Percentiles rank a stretch among this genome's conserved stretches.
Conservation (phyloP, 2,797 vertebrate species). For the Loris lydekkerianus region DNA sequence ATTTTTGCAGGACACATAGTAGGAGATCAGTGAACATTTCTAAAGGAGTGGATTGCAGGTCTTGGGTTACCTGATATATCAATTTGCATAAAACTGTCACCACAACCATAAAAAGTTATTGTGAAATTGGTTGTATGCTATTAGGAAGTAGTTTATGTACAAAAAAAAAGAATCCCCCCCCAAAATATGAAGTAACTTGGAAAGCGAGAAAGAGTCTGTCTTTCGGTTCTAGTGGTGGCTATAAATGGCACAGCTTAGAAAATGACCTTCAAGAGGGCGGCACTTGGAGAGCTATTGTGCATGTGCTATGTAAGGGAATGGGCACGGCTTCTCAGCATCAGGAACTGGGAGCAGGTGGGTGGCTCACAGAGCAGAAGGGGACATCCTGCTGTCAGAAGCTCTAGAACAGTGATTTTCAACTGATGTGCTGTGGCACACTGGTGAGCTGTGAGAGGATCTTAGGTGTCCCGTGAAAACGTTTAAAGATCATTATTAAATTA, state of each 20-base stretch:
- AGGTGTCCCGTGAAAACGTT: no score
- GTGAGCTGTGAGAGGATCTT: no score
- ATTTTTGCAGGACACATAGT: neutral
- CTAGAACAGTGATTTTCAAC: neutral
- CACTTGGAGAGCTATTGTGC: neutral
- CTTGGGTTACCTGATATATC: neutral
- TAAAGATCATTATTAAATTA: no score
- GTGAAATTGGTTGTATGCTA: neutral
- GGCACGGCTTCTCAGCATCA: neutral
- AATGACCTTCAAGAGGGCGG: neutral
- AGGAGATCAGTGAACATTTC: neutral
- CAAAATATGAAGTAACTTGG: neutral
- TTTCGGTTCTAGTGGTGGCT: neutral
- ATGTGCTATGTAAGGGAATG: neutral
- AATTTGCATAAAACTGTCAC: neutral
- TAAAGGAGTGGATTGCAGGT: neutral
- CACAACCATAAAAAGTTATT: neutral
- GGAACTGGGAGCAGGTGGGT: neutral
- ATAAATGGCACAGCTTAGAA: conserved; percentile 2
- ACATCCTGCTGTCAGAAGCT: neutral
- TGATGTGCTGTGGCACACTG: no score
- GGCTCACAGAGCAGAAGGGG: neutral
- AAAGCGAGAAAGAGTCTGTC: neutral
- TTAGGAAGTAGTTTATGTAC: neutral
- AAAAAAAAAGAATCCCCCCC: neutral